Percentiles rank a stretch among this genome's conserved stretches.
Conservation (phyloP, 2,113 vertebrate species). For the Herpetotheres cachinnans region DNA sequence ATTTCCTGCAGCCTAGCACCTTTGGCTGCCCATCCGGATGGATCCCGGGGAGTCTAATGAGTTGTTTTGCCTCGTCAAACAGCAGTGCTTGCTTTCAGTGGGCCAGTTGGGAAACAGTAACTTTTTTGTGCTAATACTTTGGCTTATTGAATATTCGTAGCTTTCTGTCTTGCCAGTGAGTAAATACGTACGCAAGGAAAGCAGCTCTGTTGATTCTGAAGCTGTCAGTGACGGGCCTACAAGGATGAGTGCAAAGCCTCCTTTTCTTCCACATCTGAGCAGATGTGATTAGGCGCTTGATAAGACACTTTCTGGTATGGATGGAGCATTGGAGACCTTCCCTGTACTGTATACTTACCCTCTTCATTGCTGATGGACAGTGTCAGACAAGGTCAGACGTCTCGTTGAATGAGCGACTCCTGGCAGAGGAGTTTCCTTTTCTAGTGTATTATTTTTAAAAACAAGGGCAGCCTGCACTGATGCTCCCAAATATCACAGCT, state of each 20-base stretch:
- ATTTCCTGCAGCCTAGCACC: not conserved
- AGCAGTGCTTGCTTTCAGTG: not conserved
- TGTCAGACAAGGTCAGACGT: not conserved
- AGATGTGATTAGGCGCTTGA: not conserved
- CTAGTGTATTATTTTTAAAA: not conserved
- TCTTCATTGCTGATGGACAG: not conserved
- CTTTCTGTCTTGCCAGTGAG: not conserved
- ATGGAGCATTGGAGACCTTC: not conserved
- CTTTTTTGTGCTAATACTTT: not conserved
- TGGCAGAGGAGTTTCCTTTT: not conserved
- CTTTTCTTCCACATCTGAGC: not conserved
- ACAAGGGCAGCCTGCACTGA: not conserved
- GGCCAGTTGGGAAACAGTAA: not conserved
- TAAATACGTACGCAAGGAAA: not conserved
- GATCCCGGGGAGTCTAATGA: not conserved
- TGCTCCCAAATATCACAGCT: not conserved
- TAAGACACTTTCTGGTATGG: not conserved
- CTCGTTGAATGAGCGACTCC: not conserved
- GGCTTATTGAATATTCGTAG: not conserved
- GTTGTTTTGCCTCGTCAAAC: not conserved
- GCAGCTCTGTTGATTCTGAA: not conserved
- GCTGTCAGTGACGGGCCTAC: not conserved
- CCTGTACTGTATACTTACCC: not conserved
- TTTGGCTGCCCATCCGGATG: accelerated
- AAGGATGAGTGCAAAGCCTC: not conserved